Evolutionary conservation across 35 echinoderm and acorn worm species (phyloP).

Genomic region (Amphiura filiformis): DNA sequence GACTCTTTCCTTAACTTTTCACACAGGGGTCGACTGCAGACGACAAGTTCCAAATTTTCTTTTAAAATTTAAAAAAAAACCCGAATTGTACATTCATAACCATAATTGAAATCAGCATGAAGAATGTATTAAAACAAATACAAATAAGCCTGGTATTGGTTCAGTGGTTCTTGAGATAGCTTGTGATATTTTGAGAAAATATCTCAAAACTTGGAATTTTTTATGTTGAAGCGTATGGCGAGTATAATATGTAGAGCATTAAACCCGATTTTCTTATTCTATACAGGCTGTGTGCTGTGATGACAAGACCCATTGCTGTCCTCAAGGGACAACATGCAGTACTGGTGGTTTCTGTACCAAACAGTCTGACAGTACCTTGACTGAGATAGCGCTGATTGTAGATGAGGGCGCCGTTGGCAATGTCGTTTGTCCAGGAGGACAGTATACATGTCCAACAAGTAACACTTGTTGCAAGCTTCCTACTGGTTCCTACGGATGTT

Average conservation of each 20-base stretch:
- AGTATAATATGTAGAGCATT: too few relatives aligned
- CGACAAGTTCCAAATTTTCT: too few relatives aligned
- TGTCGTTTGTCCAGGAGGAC: conserved; percentile 13
- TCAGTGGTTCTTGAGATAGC: too few relatives aligned
- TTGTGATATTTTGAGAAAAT: too few relatives aligned
- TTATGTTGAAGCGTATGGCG: too few relatives aligned
- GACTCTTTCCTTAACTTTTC: too few relatives aligned
- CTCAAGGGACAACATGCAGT: conserved; percentile 45
- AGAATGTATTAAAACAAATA: not conserved
- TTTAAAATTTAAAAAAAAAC: too few relatives aligned
- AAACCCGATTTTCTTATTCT: not conserved
- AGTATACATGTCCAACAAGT: conserved; percentile 15
- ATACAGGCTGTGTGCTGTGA: conserved; percentile 65
- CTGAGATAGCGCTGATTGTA: not conserved
- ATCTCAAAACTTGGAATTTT: too few relatives aligned
- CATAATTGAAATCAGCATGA: not conserved
- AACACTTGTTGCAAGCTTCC: conserved; percentile 31
- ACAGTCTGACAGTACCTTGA: not conserved
- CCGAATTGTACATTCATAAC: too few relatives aligned
- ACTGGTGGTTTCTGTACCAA: not conserved
- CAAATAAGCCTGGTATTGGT: too few relatives aligned
- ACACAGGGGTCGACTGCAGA: too few relatives aligned
- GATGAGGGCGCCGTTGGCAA: not conserved
- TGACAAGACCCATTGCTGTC: conserved; percentile 72
- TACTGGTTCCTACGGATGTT: conserved; percentile 34